Base-by-base conservation (phyloP, 2,888 invertebrate genomes). In the Euproctis similis region DNA sequence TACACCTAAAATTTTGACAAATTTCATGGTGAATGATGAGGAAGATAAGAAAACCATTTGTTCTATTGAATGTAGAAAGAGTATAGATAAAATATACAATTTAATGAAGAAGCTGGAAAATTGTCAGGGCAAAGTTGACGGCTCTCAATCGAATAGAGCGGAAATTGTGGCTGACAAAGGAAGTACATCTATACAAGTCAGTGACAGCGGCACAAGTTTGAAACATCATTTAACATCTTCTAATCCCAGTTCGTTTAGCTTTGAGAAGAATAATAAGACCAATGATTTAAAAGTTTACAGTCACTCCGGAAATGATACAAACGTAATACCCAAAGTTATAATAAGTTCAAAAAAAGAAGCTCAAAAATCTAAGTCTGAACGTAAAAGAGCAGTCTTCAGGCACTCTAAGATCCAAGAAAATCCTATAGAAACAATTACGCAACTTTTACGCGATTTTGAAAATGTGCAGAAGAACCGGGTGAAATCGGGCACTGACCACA, bases 381-480 rank as follows among this genome's bases (percentile, higher is more conserved):
- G 51, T 2, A 67, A 53, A 30, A 62, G 37, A 36, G 11, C 43
- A n/a, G 23, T 26, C 3, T 29, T 34, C 1, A 58, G 46, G 34
- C 38, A 51, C 27, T 30, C 37, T 6, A 71, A 60, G 46, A 31
- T 44, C 7, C 28, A 50, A 12, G 68, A 74, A n/a, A 75, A 75
- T 45, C 76, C 82, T 11, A 53, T 81, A 14, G 73, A 69, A 58
- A 74, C 78, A 10, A 78, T 82, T 46, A 76, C 81, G 13, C 73
- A 78, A 47, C 40, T 82, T 22, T 53, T 81, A 16, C 72, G 72
- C 24, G 71, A 77, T 44, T 65, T 81, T 31, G 77, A 81, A 20
- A 66, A 61, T 33, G 69, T 73, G 5, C 71, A 76, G 50, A 75
- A 68, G 38, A 60, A 38, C n/a, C 63, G 59, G 39, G 53, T 58